Evolutionary conservation across 2,888 invertebrate species (phyloP).

Genomic region (Drosophila rellima): DNA sequence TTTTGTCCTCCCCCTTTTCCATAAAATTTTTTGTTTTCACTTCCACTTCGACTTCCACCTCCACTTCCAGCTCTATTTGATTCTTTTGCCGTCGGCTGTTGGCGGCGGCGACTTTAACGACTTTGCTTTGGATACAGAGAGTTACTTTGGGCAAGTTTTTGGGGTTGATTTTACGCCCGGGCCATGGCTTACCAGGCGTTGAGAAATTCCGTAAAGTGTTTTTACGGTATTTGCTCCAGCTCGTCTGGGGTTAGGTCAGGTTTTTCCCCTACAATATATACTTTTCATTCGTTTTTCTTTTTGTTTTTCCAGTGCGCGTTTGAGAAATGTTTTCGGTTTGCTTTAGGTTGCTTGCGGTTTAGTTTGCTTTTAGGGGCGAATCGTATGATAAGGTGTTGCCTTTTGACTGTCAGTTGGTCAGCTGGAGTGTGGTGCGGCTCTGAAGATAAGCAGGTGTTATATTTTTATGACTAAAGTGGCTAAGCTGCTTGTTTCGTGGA

Average conservation of each 20-base stretch:
- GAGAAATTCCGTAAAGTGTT: constrained; percentile 83
- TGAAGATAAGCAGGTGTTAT: constrained; percentile 78
- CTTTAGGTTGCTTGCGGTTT: constrained; percentile 70
- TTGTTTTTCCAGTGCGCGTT: constrained; percentile 35
- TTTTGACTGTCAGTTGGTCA: constrained; percentile 20
- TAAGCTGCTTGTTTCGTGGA: constrained; percentile 62
- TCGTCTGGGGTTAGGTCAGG: constrained; percentile 72
- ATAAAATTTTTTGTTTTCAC: no score
- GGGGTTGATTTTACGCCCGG: constrained; percentile 79
- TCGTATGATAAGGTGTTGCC: constrained; percentile 24
- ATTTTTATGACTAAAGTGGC: constrained; percentile 76
- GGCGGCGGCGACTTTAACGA: constrained; percentile 59
- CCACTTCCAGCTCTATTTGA: background rate
- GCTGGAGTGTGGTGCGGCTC: constrained; percentile 20
- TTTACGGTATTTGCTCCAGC: constrained; percentile 76
- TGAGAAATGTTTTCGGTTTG: constrained; percentile 77
- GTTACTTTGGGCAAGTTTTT: constrained; percentile 51
- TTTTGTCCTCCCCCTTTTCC: constrained; percentile 43
- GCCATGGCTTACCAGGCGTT: constrained; percentile 77
- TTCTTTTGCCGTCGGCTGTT: constrained; percentile 71
- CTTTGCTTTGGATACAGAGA: constrained; percentile 49
- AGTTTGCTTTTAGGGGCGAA: constrained; percentile 22
- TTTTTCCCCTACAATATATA: constrained; percentile 29
- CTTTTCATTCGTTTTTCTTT: constrained; percentile 28
- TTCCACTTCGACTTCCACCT: background rate